Percentiles rank a stretch among this genome's conserved stretches.
phyloP scores from a whole-genome alignment of 2,888 invertebrate genomes.

The Drosophila yooni region DNA sequence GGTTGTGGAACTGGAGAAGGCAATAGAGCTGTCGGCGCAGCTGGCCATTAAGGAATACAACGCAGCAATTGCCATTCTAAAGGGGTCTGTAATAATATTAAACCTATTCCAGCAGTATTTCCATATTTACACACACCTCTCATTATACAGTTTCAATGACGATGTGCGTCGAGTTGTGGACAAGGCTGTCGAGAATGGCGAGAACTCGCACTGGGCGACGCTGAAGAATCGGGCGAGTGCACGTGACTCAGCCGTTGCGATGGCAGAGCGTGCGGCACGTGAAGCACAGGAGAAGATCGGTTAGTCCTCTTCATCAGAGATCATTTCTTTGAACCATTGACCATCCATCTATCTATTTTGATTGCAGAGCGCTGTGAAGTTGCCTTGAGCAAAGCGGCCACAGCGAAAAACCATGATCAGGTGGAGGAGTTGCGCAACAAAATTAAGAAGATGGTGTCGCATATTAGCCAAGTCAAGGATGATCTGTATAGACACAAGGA shows the following conservation, averaged over 20 bases:
- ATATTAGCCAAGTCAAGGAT: constrained; percentile 87
- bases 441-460: constrained; percentile 86
- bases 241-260: constrained; percentile 86
- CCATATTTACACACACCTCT: neutral
- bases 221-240: constrained; percentile 87
- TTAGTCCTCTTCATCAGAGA: constrained; percentile 65
- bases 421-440: constrained; percentile 86
- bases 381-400: constrained; percentile 80
- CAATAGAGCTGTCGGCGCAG: constrained; percentile 86
- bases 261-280: constrained; percentile 87
- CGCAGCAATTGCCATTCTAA: constrained; percentile 87
- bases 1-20: constrained; percentile 87
- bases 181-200: constrained; percentile 87
- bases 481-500: constrained; percentile 87
- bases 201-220: constrained; percentile 86
- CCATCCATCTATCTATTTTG: neutral
- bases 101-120: too few species aligned
- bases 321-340: neutral
- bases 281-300: constrained; percentile 87
- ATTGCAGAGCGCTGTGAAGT: constrained; percentile 81
- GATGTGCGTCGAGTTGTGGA: constrained; percentile 87
- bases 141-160: constrained; percentile 85
- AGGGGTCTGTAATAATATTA: constrained; percentile 74
- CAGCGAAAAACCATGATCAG: constrained; percentile 82
- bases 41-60: constrained; percentile 89